Evolutionary conservation across 2,797 vertebrate genomes (phyloP).

Genomic region (Eremophila alpestris): DNA sequence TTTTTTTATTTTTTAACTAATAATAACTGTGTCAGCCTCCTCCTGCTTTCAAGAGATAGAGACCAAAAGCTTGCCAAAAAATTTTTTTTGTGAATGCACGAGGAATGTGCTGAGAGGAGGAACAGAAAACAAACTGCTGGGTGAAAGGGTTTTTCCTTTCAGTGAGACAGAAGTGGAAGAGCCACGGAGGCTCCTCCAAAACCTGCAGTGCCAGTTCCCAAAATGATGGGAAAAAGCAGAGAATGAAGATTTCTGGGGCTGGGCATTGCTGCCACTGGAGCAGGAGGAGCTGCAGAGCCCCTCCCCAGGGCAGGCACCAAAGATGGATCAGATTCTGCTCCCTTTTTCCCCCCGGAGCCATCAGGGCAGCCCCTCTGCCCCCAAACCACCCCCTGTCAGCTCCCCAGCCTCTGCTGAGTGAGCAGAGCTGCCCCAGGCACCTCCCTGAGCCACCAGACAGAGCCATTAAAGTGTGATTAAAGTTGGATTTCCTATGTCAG

Average conservation of each 20-base stretch:
- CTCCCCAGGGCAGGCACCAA: not conserved
- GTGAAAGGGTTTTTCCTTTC: not conserved
- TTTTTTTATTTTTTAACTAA: not conserved
- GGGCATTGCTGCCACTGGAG: not conserved
- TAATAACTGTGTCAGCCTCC: not conserved
- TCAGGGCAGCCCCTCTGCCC: not conserved
- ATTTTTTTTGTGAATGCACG: not conserved
- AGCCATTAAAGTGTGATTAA: not conserved
- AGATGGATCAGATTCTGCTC: not conserved
- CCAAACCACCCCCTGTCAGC: accelerated
- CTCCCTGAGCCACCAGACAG: not conserved
- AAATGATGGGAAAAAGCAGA: not conserved
- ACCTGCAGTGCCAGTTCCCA: not conserved
- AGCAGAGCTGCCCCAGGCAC: not conserved
- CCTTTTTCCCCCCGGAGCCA: not conserved
- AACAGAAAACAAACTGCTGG: not conserved
- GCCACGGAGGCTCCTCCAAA: not conserved
- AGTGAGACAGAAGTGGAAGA: not conserved
- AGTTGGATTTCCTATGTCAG: conserved; percentile 56
- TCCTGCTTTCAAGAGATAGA: not conserved
- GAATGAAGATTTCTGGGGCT: not conserved
- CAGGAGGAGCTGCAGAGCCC: not conserved
- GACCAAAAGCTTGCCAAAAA: not conserved
- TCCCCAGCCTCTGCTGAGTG: conserved; percentile 2
- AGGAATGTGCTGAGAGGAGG: not conserved